These are phyloP conservation scores for Sciaenops ocellatus DNA, from an alignment of 2,797 vertebrate species.

Conservation along the genomic window DNA sequence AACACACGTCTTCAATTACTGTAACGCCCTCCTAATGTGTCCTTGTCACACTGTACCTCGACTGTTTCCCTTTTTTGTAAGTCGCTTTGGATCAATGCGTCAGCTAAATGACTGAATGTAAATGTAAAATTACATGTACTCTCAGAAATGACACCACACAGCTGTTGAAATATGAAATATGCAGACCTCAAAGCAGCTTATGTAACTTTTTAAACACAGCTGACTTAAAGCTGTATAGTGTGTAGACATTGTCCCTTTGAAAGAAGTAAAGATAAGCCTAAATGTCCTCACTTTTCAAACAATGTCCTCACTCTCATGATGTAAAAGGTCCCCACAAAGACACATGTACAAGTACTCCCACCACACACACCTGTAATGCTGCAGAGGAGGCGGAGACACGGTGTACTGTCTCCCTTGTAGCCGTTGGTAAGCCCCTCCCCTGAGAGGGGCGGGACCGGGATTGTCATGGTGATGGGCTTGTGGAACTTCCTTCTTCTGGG, in stretches of 20 bases:
- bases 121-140: neutral
- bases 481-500: slow-evolving; percentile 98
- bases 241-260: neutral
- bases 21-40: too few relatives aligned
- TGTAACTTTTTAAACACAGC: too few relatives aligned
- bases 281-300: neutral
- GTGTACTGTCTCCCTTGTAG: slow-evolving; percentile 94
- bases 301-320: neutral
- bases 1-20: too few relatives aligned
- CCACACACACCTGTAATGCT: slow-evolving; percentile 93
- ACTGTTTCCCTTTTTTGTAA: too few relatives aligned
- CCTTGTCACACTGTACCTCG: too few relatives aligned
- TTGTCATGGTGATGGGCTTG: slow-evolving; percentile 99
- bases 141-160: neutral
- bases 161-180: neutral
- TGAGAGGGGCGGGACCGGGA: slow-evolving; percentile 94
- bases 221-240: too few relatives aligned
- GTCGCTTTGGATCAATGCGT: too few relatives aligned
- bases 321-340: neutral
- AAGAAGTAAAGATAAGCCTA: neutral
- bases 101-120: too few relatives aligned
- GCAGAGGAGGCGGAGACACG: slow-evolving; percentile 95
- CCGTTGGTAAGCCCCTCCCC: slow-evolving; percentile 95
- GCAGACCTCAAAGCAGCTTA: neutral
- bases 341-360: neutral